Evolutionary conservation across 2,888 invertebrate species (phyloP).

Genomic region (Dolomedes plantarius): DNA sequence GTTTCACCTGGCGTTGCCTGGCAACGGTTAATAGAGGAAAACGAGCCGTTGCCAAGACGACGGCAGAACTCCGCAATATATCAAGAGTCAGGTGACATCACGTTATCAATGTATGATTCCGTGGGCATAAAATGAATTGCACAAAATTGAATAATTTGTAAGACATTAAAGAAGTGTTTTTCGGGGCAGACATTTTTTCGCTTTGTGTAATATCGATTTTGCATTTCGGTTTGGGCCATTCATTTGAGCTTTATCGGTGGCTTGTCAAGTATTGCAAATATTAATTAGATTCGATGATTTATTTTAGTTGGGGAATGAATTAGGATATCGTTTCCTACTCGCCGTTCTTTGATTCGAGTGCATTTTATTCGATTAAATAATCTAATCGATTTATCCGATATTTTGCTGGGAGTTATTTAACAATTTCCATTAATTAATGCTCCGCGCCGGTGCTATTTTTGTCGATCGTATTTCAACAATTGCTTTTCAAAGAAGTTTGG

Average conservation of each 20-base stretch:
- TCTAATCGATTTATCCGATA: background rate
- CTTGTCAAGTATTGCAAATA: slow-evolving; percentile 61
- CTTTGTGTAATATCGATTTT: slow-evolving; percentile 61
- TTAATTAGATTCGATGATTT: slow-evolving; percentile 27
- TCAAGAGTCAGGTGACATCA: slow-evolving; percentile 64
- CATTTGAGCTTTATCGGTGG: slow-evolving; percentile 52
- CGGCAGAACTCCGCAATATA: slow-evolving; percentile 57
- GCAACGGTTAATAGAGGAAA: slow-evolving; percentile 68
- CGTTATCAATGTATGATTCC: slow-evolving; percentile 64
- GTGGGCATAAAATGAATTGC: slow-evolving; percentile 61
- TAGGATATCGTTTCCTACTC: background rate
- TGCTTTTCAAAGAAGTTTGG: background rate
- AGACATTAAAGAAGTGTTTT: slow-evolving; percentile 61
- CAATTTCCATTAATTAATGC: background rate
- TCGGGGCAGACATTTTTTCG: slow-evolving; percentile 5
- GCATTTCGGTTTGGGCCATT: slow-evolving; percentile 36
- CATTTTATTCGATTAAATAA: background rate
- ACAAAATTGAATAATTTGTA: slow-evolving; percentile 67
- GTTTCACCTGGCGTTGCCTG: slow-evolving; percentile 51
- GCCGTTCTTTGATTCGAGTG: background rate
- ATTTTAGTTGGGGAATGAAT: background rate
- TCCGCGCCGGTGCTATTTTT: background rate
- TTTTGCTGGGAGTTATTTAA: background rate
- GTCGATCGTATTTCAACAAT: background rate
- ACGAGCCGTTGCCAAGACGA: slow-evolving; percentile 53